Conservation (phyloP, 2,113 vertebrate genomes). For the Neotoma lepida region DNA sequence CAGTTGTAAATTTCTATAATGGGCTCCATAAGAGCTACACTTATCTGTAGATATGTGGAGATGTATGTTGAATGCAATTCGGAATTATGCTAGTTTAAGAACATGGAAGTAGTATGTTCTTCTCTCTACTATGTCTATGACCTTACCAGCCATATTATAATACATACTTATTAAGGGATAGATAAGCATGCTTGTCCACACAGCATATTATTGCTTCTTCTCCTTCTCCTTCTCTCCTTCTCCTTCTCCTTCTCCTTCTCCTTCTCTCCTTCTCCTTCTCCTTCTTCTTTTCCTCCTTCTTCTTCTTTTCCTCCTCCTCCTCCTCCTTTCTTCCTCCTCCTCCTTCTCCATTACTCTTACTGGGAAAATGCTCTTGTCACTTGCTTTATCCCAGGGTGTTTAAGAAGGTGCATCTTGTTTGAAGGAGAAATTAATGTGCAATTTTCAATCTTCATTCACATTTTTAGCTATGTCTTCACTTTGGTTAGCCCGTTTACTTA, state of each 20-base stretch:
- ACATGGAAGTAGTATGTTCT: accelerated
- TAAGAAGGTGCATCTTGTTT: neutral
- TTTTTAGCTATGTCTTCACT: neutral
- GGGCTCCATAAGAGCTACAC: neutral
- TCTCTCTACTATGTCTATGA: neutral
- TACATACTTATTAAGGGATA: neutral
- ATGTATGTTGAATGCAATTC: neutral
- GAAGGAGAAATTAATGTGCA: neutral
- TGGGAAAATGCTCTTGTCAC: neutral
- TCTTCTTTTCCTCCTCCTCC: too few relatives aligned
- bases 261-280: too few relatives aligned
- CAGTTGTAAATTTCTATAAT: neutral
- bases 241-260: neutral
- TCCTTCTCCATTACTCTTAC: neutral
- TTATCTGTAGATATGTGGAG: neutral
- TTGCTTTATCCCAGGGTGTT: neutral
- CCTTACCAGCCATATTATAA: neutral
- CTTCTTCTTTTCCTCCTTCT: too few relatives aligned
- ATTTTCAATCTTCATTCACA: neutral
- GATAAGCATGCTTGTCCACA: neutral
- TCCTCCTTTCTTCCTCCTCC: too few relatives aligned
- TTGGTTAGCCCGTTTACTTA: neutral
- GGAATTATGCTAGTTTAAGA: neutral
- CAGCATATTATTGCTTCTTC: neutral
- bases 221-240: too few relatives aligned